Percentiles rank a stretch among this genome's conserved stretches.
Evolutionary conservation across 1,140 invertebrate species (phyloP).

Genomic region (Delia radicum): DNA sequence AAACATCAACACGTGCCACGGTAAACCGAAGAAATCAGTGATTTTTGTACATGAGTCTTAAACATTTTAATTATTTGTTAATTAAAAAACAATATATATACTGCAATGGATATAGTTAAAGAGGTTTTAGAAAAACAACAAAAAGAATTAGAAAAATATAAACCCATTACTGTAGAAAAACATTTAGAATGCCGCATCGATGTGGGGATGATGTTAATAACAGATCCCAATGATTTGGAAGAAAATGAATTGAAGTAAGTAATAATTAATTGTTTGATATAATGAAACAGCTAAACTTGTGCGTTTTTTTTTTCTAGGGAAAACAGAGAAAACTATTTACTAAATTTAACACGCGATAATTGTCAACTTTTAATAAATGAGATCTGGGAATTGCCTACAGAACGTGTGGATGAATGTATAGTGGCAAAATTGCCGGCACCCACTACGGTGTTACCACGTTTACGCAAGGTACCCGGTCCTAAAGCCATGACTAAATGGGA

Average conservation of each 20-base stretch:
- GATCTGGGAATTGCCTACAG: conserved; percentile 81
- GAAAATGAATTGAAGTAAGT: conserved; percentile 62
- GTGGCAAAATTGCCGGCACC: conserved; percentile 77
- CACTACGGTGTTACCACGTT: conserved; percentile 75
- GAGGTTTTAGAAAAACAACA: conserved; percentile 64
- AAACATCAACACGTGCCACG: neutral
- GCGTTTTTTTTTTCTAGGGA: conserved; percentile 56
- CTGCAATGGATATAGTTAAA: conserved; percentile 66
- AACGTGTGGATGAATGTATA: conserved; percentile 76
- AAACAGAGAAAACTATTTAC: conserved; percentile 69
- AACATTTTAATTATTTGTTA: neutral
- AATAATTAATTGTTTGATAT: neutral
- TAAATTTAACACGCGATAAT: conserved; percentile 77
- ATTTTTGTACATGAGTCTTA: neutral
- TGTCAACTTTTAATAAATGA: conserved; percentile 84
- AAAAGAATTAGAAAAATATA: conserved; percentile 65
- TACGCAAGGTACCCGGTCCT: conserved; percentile 83
- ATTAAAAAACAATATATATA: neutral
- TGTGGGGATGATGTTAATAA: conserved; percentile 66
- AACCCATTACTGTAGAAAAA: conserved; percentile 70
- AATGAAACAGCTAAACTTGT: neutral
- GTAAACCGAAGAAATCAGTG: neutral
- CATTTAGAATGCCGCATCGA: conserved; percentile 72
- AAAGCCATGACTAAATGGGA: conserved; percentile 93
- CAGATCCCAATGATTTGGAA: conserved; percentile 70